Conservation (phyloP, 2,113 vertebrate genomes). For the Myrmophylax atrothorax region DNA sequence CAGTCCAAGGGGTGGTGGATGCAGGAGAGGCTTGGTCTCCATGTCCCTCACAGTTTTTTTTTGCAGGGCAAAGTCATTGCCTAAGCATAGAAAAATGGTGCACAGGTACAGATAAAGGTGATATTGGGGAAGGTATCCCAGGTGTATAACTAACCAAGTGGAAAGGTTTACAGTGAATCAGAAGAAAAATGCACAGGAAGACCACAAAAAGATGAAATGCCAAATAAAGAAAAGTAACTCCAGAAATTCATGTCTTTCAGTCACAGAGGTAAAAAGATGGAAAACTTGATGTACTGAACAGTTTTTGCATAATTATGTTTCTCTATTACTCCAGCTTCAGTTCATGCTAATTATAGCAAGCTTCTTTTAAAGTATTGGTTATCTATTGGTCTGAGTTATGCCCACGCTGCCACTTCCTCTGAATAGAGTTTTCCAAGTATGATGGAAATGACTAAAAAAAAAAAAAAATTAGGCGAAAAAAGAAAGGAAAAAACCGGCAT, state of each 20-base stretch:
- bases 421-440: background rate
- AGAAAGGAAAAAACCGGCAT: background rate
- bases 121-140: background rate
- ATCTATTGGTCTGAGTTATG: background rate
- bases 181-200: background rate
- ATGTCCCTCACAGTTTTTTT: background rate
- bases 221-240: background rate
- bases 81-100: background rate
- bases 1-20: rapidly evolving
- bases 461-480: background rate
- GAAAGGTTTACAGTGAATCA: background rate
- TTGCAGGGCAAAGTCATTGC: background rate
- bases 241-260: background rate
- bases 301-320: background rate
- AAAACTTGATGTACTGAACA: background rate
- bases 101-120: background rate
- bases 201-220: background rate
- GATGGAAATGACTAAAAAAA: background rate
- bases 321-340: background rate
- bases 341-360: background rate
- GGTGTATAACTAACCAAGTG: background rate
- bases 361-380: background rate
- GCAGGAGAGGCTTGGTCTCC: background rate
- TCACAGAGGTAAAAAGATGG: background rate
- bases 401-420: background rate